Base-by-base conservation (phyloP, 2,113 vertebrate genomes). In the Fukomys damarensis region DNA sequence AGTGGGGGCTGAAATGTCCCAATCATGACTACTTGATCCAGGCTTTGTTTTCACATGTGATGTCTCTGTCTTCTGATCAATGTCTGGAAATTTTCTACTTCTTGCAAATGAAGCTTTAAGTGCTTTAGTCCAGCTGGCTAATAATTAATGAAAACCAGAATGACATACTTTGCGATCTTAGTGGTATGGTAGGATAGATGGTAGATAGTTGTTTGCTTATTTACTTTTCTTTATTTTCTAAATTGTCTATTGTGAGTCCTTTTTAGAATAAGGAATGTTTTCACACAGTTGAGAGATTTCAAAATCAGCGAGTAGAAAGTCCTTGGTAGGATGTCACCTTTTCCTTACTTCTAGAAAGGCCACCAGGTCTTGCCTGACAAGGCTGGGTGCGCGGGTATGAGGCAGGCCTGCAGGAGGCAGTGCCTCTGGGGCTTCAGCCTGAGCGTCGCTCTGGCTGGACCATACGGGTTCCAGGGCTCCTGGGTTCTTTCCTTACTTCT, bases 401-500 rank as follows among this genome's bases (percentile, higher is more conserved):
- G 79, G 8, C 17, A 63, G 66, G 56, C 76, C 43, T 17, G 38
- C 3, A 1, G 52, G 54, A 30, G 19, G 2, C 77, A 6, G 11
- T 59, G 16, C 59, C 35, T 56, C 11, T 35, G 56, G 54, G 30
- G 32, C 26, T 26, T 86, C n/a, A 13, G 72, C 80, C 79, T 19
- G 94, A 91, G 13, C 16, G 0, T 2, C 3, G 12, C 59, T 90
- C 85, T 35, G 52, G 38, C 56, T 82, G 86, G 54, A 30, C 79
- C 22, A 13, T 0, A 13, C 38, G 49, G 46, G 35, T 0, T 0
- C 74, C n/a, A 0, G 9, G 52, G 70, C 49, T 81, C 65, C 66
- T 79, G 86, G 96, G 83, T 95, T 87, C 97, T 98, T 97, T 98
- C 99, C 99, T 99, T 99, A 99, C 97, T 98, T 98, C 96, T 63